These are phyloP conservation scores for Larimichthys polyactis DNA, from an alignment of 2,113 vertebrate species.

Conservation along the genomic window DNA sequence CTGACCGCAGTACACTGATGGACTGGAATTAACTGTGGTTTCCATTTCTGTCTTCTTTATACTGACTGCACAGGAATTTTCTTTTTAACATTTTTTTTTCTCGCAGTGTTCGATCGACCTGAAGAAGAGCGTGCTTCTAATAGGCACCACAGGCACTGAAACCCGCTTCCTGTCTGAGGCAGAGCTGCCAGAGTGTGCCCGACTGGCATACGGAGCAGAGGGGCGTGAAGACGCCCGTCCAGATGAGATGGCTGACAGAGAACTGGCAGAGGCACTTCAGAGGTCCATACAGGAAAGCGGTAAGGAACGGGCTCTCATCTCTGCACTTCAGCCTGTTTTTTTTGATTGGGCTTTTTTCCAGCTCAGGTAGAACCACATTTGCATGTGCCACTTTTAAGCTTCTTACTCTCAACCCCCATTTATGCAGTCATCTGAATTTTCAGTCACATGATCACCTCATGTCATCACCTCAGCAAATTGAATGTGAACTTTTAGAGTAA, in stretches of 20 bases:
- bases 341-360: slow-evolving; percentile 49
- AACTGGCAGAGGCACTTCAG: slow-evolving; percentile 96
- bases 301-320: slow-evolving; percentile 67
- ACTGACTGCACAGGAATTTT: background rate
- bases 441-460: slow-evolving; percentile 63
- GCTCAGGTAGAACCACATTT: slow-evolving; percentile 62
- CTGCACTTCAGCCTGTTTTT: slow-evolving; percentile 43
- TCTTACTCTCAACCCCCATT: slow-evolving; percentile 70
- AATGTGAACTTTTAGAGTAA: slow-evolving; percentile 27
- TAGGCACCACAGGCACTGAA: slow-evolving; percentile 95
- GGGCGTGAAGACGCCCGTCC: slow-evolving; percentile 90
- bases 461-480: slow-evolving; percentile 56
- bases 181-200: slow-evolving; percentile 95
- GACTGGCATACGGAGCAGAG: slow-evolving; percentile 91
- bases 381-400: slow-evolving; percentile 78
- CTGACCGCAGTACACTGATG: background rate
- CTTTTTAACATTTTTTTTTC: background rate
- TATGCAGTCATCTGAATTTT: slow-evolving; percentile 62
- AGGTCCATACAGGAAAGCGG: slow-evolving; percentile 97
- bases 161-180: slow-evolving; percentile 95
- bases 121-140: slow-evolving; percentile 95
- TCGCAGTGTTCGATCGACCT: slow-evolving; percentile 96
- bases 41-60: background rate
- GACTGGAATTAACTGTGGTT: background rate
- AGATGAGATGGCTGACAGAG: slow-evolving; percentile 94